A percentile compares a stretch with the other conserved stretches of the same genome.
phyloP scores from a whole-genome alignment of 2,888 invertebrate species.

The Aphodius sticticus region DNA sequence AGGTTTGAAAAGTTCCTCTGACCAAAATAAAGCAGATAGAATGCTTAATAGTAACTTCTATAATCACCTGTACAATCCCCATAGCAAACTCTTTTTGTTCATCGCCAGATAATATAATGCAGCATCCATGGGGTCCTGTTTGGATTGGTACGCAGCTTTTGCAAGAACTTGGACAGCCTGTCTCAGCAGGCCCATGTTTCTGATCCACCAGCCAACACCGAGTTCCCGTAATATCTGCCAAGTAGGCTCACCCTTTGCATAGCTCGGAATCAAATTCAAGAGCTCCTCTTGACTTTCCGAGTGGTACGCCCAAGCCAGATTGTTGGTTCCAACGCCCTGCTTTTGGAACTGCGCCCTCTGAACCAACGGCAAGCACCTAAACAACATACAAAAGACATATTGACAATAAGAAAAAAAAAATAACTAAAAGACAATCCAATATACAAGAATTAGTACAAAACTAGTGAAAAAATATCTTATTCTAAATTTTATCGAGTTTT shows the following conservation, averaged over 20 bases:
- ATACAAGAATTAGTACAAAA: no score
- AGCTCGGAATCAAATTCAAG: constrained; percentile 86
- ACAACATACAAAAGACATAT: not conserved
- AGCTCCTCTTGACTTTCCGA: constrained; percentile 98
- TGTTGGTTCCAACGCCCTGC: constrained; percentile 86
- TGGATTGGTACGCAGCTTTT: constrained; percentile 89
- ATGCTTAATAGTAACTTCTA: no score
- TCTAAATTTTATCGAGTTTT: not conserved
- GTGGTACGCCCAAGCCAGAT: constrained; percentile 99
- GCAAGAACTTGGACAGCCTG: constrained; percentile 92
- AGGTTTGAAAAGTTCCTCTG: no score
- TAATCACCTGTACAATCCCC: constrained; percentile 81
- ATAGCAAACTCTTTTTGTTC: constrained; percentile 96
- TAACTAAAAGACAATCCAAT: not conserved
- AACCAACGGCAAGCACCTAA: constrained; percentile 86
- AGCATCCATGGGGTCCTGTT: constrained; percentile 96
- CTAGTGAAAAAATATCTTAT: no score
- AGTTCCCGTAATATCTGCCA: constrained; percentile 93
- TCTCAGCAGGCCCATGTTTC: constrained; percentile 81
- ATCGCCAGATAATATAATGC: constrained; percentile 97
- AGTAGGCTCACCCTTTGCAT: constrained; percentile 82
- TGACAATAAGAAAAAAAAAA: constrained; percentile 11
- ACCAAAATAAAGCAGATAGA: no score
- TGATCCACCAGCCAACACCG: constrained; percentile 96
- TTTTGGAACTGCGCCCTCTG: constrained; percentile 88